These are phyloP conservation scores for Piprites chloris DNA, from an alignment of 2,113 vertebrate genomes.

Conservation along the genomic window DNA sequence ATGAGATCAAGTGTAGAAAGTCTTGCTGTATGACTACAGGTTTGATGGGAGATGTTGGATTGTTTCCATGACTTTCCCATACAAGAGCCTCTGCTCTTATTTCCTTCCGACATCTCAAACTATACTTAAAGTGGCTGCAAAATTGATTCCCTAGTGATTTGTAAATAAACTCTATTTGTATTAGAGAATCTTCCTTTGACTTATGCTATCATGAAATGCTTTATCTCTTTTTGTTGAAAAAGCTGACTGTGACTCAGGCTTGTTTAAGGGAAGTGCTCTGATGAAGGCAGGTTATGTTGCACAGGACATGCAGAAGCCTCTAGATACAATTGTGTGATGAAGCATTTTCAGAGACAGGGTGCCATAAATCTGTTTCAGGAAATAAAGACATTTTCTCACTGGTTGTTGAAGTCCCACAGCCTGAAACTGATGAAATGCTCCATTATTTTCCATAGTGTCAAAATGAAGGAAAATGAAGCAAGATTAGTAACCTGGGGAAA, in stretches of 20 bases:
- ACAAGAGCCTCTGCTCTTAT: background rate
- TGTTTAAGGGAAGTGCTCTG: background rate
- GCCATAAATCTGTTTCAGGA: background rate
- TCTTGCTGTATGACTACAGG: background rate
- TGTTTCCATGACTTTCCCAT: background rate
- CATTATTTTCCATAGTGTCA: background rate
- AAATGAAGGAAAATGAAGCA: background rate
- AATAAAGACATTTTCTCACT: background rate
- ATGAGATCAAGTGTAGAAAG: background rate
- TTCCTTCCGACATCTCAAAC: background rate
- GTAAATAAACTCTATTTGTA: background rate
- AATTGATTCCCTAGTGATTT: background rate
- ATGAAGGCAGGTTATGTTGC: background rate
- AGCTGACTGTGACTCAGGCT: background rate
- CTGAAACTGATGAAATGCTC: background rate
- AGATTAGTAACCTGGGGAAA: background rate
- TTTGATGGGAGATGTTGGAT: background rate
- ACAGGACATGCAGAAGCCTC: background rate
- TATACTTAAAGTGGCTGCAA: background rate
- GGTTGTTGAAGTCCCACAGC: fast-evolving
- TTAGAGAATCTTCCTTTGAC: background rate
- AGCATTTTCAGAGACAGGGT: background rate
- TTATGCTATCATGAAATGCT: background rate
- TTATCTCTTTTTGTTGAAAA: background rate
- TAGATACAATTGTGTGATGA: background rate